A percentile compares a stretch with the other conserved stretches of the same genome.
phyloP scores from a whole-genome alignment of 2,113 vertebrate genomes.

The Tyrannus savana region DNA sequence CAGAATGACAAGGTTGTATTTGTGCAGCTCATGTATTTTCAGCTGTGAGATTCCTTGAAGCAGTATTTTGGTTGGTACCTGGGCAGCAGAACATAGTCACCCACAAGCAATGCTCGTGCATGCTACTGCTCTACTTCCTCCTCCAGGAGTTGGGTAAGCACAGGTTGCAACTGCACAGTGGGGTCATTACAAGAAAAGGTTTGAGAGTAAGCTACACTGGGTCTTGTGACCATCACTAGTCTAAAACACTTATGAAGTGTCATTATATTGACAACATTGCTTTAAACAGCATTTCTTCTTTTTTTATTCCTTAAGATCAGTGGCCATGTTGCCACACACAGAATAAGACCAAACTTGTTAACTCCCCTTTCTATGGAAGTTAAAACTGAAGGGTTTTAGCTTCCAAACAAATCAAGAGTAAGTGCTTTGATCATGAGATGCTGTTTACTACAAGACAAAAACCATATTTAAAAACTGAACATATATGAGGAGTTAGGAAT shows the following conservation, averaged over 20 bases:
- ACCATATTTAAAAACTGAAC: not conserved
- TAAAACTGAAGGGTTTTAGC: not conserved
- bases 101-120: not conserved
- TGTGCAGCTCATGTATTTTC: not conserved
- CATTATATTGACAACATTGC: not conserved
- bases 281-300: not conserved
- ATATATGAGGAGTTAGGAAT: not conserved
- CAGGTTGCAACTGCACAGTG: not conserved
- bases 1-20: not conserved
- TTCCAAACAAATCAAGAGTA: not conserved
- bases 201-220: not conserved
- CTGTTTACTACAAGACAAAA: not conserved
- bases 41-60: not conserved
- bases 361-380: not conserved
- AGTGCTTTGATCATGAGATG: not conserved
- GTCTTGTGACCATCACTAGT: not conserved
- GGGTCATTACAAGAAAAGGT: not conserved
- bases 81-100: not conserved
- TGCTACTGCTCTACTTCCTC: not conserved
- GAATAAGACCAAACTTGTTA: not conserved
- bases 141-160: not conserved
- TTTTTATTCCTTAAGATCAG: not conserved
- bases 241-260: not conserved
- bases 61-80: not conserved
- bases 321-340: not conserved